Evolutionary conservation across 2,888 invertebrate species (phyloP).

Genomic region (Noctuana brunneofusca): DNA sequence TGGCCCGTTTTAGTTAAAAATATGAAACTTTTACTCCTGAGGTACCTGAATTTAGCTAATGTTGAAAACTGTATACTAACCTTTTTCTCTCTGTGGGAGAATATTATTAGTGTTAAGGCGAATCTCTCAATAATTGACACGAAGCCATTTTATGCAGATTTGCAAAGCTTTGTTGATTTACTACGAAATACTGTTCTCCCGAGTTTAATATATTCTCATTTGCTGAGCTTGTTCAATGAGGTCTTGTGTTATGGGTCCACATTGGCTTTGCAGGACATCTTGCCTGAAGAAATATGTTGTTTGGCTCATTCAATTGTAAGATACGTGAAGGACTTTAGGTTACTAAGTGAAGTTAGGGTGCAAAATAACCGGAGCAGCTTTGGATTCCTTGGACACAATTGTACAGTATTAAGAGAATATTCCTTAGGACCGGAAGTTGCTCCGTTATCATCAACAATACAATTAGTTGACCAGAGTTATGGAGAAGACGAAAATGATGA

Average conservation of each 20-base stretch:
- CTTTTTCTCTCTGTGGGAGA: conserved; percentile 94
- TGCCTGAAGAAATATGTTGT: conserved; percentile 94
- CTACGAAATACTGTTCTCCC: conserved; percentile 88
- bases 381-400: conserved; percentile 74
- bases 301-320: conserved; percentile 93
- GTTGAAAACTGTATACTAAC: conserved; percentile 89
- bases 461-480: conserved; percentile 74
- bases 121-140: conserved; percentile 95
- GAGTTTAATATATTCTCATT: conserved; percentile 91
- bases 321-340: conserved; percentile 92
- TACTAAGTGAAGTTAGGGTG: conserved; percentile 83
- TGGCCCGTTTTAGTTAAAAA: conserved; percentile 92
- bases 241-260: conserved; percentile 96
- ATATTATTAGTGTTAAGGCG: conserved; percentile 94
- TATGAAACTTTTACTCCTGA: conserved; percentile 83
- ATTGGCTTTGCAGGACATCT: conserved; percentile 92
- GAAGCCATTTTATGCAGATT: conserved; percentile 92
- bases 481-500: conserved; percentile 72
- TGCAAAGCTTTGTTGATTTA: conserved; percentile 90
- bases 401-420: conserved; percentile 65
- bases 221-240: conserved; percentile 93
- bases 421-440: conserved; percentile 64
- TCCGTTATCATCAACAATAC: conserved; percentile 65
- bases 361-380: conserved; percentile 72
- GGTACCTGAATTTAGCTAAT: conserved; percentile 82